Evolutionary conservation across 2,888 invertebrate genomes (phyloP).

Genomic region (Hirudinaria manillensis): DNA sequence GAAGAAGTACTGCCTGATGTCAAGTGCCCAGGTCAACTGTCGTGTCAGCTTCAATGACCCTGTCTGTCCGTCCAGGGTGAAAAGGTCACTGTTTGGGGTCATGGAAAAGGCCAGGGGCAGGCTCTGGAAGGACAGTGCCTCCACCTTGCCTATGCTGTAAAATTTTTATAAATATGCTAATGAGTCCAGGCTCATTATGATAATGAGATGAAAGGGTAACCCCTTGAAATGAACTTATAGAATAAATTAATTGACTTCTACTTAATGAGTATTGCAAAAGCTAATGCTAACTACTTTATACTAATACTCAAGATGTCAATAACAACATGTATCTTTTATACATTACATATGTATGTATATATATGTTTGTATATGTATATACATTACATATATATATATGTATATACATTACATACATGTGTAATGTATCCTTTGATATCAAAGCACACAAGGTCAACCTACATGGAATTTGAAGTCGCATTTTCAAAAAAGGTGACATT

Average conservation of each 20-base stretch:
- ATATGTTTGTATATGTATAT: no score
- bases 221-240: no score
- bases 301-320: no score
- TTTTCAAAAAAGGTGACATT: slow-evolving; percentile 36
- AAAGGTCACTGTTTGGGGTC: background rate
- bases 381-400: no score
- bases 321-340: no score
- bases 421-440: no score
- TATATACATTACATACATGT: no score
- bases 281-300: no score
- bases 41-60: slow-evolving; percentile 32
- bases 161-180: slow-evolving; percentile 10
- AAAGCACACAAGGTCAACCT: no score
- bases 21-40: slow-evolving; percentile 20
- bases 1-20: slow-evolving; percentile 35
- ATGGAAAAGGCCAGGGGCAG: slow-evolving; percentile 34
- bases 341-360: no score
- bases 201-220: background rate
- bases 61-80: slow-evolving; percentile 31
- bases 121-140: slow-evolving; percentile 39
- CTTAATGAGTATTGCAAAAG: no score
- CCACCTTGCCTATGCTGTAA: slow-evolving; percentile 35
- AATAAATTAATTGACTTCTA: no score
- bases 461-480: slow-evolving; percentile 12
- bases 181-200: background rate